Conservation (phyloP, 2,113 vertebrate species). For the Syngnathus floridae region DNA sequence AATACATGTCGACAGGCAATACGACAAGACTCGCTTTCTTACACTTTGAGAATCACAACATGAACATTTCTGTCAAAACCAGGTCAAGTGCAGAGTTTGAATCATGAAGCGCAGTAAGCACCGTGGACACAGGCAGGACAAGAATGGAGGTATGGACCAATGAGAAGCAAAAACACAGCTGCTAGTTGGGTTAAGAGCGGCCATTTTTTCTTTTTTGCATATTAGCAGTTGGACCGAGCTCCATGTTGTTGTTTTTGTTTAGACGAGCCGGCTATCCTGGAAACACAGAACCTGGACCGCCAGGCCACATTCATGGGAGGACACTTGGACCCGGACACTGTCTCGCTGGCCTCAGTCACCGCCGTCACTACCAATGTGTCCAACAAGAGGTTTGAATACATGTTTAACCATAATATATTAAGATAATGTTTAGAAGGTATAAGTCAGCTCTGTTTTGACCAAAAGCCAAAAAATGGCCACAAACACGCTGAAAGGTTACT, state of each 20-base stretch:
- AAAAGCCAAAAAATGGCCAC: background rate
- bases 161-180: background rate
- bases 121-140: slow-evolving; percentile 78
- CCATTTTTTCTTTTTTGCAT: background rate
- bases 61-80: slow-evolving; percentile 48
- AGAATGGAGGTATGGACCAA: slow-evolving; percentile 58
- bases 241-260: background rate
- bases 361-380: slow-evolving; percentile 96
- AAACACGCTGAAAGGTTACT: background rate
- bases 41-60: background rate
- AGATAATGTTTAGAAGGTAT: slow-evolving; percentile 42
- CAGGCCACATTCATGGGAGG: slow-evolving; percentile 68
- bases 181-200: background rate
- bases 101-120: slow-evolving; percentile 84
- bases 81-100: slow-evolving; percentile 56
- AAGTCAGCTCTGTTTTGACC: background rate
- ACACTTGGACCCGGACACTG: slow-evolving; percentile 78
- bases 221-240: background rate
- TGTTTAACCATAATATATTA: no score
- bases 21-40: no score
- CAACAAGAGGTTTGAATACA: slow-evolving; percentile 75
- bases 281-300: slow-evolving; percentile 83
- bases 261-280: slow-evolving; percentile 91
- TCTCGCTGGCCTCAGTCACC: slow-evolving; percentile 92
- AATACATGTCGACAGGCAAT: no score